Base-by-base conservation (phyloP, 2,797 vertebrate genomes). In the Halcyon smyrnensis region DNA sequence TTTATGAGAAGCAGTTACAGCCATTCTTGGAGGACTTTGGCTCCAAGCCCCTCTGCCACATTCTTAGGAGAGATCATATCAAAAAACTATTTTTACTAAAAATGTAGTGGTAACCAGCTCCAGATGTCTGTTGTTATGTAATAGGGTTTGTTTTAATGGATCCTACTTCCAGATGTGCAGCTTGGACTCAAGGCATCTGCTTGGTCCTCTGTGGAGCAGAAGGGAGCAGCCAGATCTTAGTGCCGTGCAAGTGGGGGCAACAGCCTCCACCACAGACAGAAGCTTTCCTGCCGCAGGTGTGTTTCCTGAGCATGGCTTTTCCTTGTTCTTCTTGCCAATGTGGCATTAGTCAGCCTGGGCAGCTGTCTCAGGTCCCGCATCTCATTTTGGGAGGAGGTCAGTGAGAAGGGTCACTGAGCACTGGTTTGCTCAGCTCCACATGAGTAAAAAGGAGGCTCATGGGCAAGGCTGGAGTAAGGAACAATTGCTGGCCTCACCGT, bases 81-180 rank as follows among this genome's bases (percentile, higher is more conserved):
- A 97, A 97, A 96, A 97, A 86, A 81, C 94, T 95, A 96, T 97
- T 97, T 98, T 97, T 96, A 89, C 97, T 97, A 97, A 98, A 98
- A 98, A 92, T 96, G 96, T 96, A 68, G 87, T 82, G 96, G 97
- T 98, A 98, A 98, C 89, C 79, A 94, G 93, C 96, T 98, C 98
- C 98, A 98, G 98, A 98, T 98, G 98, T 94, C 89, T 60, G 94
- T 95, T 97, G 97, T 98, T 98, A 98, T 98, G 97, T 98, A 98
- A 98, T 97, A 94, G 83, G 89, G 96, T 93, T 98, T 98, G 97
- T 97, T 98, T 97, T 95, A 98, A 97, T 96, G 97, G 95, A 96
- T 90, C 95, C 21, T 27, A 97, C 93, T 98, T 98, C 97, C 98
- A 98, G 98, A 98, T 98, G 98, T 98, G 97, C 95, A 95, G 96